These are phyloP conservation scores for Gobius niger DNA, from an alignment of 2,113 vertebrate genomes.

Conservation along the genomic window DNA sequence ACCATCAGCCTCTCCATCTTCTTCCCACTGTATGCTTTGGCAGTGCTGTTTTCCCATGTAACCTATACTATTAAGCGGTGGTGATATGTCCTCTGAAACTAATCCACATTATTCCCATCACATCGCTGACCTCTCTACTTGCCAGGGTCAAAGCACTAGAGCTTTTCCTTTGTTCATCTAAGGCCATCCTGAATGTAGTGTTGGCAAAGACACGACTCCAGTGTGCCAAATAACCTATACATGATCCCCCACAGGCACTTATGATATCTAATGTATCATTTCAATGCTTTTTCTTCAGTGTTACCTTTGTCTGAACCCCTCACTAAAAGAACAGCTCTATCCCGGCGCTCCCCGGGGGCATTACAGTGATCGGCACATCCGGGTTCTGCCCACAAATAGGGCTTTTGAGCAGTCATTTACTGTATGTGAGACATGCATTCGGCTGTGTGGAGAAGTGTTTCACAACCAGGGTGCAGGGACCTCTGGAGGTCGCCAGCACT, in stretches of 20 bases:
- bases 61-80: too few species aligned
- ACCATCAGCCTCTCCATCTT: not conserved
- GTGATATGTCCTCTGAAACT: too few species aligned
- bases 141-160: too few species aligned
- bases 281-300: not conserved
- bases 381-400: not conserved
- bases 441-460: not conserved
- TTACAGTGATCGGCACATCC: conserved; percentile 10
- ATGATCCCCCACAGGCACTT: not conserved
- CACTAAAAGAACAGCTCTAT: conserved; percentile 16
- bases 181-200: not conserved
- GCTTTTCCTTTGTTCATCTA: too few species aligned
- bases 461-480: too few species aligned
- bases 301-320: conserved; percentile 24
- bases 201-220: not conserved
- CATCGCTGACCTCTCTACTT: too few species aligned
- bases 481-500: too few species aligned
- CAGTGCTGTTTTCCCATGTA: too few species aligned
- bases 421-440: not conserved
- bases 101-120: too few species aligned
- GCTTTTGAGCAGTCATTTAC: conserved; percentile 10
- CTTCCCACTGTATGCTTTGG: not conserved
- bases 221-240: not conserved
- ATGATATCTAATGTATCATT: not conserved
- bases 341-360: not conserved